These are phyloP conservation scores for Microcebus jonahi DNA, from an alignment of 2,113 vertebrate species.

Conservation along the genomic window DNA sequence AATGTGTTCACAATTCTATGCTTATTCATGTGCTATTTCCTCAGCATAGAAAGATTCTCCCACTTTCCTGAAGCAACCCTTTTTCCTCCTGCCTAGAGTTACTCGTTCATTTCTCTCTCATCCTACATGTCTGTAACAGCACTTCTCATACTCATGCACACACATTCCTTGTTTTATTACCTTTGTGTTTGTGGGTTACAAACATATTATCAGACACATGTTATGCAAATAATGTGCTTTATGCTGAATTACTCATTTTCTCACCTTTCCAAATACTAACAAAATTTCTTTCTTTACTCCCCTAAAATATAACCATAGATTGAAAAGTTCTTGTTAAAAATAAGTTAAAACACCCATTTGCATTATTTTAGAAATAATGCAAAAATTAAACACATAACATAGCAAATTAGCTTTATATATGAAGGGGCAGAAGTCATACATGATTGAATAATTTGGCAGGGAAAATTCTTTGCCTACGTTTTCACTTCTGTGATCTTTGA, in stretches of 20 bases:
- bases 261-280: constrained; percentile 27
- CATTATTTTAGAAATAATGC: not conserved
- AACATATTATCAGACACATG: not conserved
- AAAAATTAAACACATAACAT: not conserved
- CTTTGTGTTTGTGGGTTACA: not conserved
- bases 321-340: constrained; percentile 24
- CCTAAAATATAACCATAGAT: not conserved
- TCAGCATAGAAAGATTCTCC: not conserved
- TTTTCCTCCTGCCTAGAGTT: not conserved
- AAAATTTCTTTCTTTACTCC: not conserved
- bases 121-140: not conserved
- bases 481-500: not conserved
- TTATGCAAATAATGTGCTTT: not conserved
- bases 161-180: not conserved
- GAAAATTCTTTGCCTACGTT: not conserved
- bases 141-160: not conserved
- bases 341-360: not conserved
- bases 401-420: not conserved
- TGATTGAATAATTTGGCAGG: not conserved
- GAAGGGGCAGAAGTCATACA: not conserved
- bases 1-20: not conserved
- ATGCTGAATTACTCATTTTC: constrained; percentile 2
- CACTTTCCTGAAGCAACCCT: not conserved
- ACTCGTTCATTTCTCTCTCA: not conserved
- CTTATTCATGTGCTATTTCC: not conserved